Percentiles rank a stretch among this genome's conserved stretches.
These are phyloP conservation scores for Agelas oroides DNA, from an alignment of 37 sponge, comb jelly and placozoan species.

Conservation along the genomic window DNA sequence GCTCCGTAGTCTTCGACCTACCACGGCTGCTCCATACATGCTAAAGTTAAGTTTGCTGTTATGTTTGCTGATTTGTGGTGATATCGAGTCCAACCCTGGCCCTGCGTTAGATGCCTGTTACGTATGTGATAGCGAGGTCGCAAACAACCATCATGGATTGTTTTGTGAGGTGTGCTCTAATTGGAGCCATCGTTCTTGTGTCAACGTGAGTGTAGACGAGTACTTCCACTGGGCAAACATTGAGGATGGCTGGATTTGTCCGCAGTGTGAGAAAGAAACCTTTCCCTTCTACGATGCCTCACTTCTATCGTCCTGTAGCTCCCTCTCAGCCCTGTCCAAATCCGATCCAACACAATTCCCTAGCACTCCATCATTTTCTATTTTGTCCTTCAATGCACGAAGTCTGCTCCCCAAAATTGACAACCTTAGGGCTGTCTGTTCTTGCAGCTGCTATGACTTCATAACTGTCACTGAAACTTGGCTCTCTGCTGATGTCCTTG, in stretches of 20 bases:
- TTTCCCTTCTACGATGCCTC: neutral
- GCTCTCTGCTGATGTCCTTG: constrained; percentile 14
- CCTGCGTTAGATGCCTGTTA: neutral
- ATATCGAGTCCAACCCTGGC: neutral
- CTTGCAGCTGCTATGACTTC: neutral
- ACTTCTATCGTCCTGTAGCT: neutral
- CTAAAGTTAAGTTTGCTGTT: too few species aligned
- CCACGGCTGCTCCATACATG: too few species aligned
- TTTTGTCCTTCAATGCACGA: constrained; percentile 21
- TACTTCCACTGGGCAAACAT: neutral
- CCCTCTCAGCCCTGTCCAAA: too few species aligned
- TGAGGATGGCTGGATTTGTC: neutral
- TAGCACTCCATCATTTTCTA: neutral
- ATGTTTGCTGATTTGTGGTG: neutral
- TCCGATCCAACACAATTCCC: too few species aligned
- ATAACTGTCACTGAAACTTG: constrained; percentile 1
- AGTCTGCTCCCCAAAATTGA: constrained; percentile 1
- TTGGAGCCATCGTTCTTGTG: neutral
- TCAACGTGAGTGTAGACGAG: neutral
- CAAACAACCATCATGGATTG: neutral
- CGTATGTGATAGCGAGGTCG: neutral
- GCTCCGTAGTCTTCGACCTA: too few species aligned
- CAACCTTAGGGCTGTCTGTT: neutral
- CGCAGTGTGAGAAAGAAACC: neutral
- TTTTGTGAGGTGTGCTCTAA: constrained; percentile 2